Conservation (phyloP, 2,888 invertebrate species). For the Lasioglossum malachurum region DNA sequence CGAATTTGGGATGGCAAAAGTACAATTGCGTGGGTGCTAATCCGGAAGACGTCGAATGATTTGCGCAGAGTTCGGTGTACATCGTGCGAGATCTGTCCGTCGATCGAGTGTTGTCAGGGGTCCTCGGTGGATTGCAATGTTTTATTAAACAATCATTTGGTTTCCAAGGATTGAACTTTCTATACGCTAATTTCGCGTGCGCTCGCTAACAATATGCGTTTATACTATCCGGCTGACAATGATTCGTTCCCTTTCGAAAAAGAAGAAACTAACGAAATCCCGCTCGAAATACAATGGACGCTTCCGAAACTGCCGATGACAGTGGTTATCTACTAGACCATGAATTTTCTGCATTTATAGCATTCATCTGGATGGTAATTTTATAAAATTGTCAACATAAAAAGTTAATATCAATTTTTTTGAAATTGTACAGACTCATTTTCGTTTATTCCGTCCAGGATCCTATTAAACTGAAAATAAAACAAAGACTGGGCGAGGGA, state of each 20-base stretch:
- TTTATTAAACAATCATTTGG: conserved; percentile 74
- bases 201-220: conserved; percentile 39
- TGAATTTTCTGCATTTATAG: not conserved
- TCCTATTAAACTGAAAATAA: not conserved
- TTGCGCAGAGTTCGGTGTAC: conserved; percentile 4
- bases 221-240: conserved; percentile 14
- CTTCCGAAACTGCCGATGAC: not conserved
- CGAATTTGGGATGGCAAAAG: not conserved
- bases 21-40: not conserved
- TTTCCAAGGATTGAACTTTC: conserved; percentile 60
- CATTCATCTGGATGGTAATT: not conserved
- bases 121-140: conserved; percentile 70
- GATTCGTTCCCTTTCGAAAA: conserved; percentile 43
- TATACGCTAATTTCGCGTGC: conserved; percentile 58
- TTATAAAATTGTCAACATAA: not conserved
- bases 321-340: not conserved
- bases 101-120: conserved; percentile 69
- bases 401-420: not conserved
- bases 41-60: not conserved
- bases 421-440: not conserved
- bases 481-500: not conserved
- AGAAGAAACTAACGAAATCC: not conserved
- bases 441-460: not conserved
- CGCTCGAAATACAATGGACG: not conserved
- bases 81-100: conserved; percentile 53